Evolutionary conservation across 2,797 vertebrate species (phyloP), one percentile per base, ranked within the genome.

Genomic region (Tragopan temminckii): DNA sequence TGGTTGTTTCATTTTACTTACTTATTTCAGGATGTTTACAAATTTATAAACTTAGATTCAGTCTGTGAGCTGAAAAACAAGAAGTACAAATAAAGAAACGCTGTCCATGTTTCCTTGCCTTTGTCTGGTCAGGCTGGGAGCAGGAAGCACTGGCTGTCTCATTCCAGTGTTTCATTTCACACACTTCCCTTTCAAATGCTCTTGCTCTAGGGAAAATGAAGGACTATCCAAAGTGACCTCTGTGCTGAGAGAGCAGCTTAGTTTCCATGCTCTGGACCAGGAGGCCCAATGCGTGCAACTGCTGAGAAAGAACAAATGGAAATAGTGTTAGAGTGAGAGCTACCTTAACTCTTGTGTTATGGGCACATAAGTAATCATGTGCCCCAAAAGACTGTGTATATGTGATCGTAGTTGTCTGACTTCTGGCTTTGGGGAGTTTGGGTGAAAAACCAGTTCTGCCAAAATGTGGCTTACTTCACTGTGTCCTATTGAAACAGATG

Each of bases 21-120:
- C 81, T 88, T 93, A 69, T 35, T 79, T 77, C 9, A n/a, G 45
- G 46, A 35, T 78, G 53, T 88, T 92, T 93, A 71, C 43, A 57
- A 3, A 68, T 80, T 61, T 71, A 18, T 11, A 77, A 89, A 71
- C 62, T 82, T 82, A 8, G 36, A 29, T 67, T 84, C 18, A 21
- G 31, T 59, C 21, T 74, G 57, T 63, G 64, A 58, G 13, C 31
- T 43, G 35, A 66, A 68, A 66, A 36, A 55, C 21, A 61, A 66
- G 24, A 20, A 71, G 16, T 29, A 53, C 36, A 52, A 52, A 20
- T 9, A 48, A 68, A 64, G 55, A 59, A 85, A 11, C 4, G 4
- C 19, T 36, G 13, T 24, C n/a, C 2, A 3, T 61, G 40, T 53
- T 82, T 46, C 35, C 40, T 43, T 16, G 13, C 13, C 59, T 82